phyloP scores from a whole-genome alignment of 2,113 vertebrate species.

The Gasterosteus nipponicus region DNA sequence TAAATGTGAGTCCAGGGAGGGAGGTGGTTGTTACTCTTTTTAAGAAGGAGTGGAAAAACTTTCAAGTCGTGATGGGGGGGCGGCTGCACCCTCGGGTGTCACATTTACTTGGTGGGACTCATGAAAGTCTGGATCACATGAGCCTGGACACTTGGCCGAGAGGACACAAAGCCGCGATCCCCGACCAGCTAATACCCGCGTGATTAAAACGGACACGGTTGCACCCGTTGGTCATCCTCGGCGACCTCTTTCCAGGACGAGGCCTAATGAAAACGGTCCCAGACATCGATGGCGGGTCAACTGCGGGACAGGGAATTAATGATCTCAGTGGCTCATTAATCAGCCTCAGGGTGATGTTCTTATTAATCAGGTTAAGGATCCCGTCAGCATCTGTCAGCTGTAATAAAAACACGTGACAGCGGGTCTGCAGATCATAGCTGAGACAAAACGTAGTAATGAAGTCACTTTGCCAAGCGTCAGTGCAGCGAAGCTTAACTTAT shows the following conservation, averaged over 20 bases:
- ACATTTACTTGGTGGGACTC: not conserved
- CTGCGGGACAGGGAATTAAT: slow-evolving; percentile 61
- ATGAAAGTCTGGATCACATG: slow-evolving; percentile 15
- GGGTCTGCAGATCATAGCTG: slow-evolving; percentile 2
- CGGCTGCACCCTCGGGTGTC: not conserved
- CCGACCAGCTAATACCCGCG: slow-evolving; percentile 60
- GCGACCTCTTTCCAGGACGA: slow-evolving; percentile 34
- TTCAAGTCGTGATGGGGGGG: not conserved
- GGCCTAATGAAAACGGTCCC: slow-evolving; percentile 39
- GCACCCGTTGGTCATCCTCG: slow-evolving; percentile 21
- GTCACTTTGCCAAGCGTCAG: not conserved
- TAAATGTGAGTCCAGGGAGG: not conserved
- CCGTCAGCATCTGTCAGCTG: slow-evolving; percentile 67
- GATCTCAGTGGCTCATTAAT: slow-evolving; percentile 73
- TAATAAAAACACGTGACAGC: slow-evolving; percentile 37
- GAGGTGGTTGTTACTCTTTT: not conserved
- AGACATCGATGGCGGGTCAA: slow-evolving; percentile 31
- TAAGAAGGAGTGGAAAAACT: not conserved
- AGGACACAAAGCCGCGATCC: slow-evolving; percentile 48
- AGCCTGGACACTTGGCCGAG: slow-evolving; percentile 38
- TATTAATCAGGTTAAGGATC: slow-evolving; percentile 69
- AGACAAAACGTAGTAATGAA: not conserved
- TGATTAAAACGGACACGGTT: slow-evolving; percentile 73
- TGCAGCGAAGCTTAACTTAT: not conserved
- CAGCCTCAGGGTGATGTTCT: slow-evolving; percentile 62